phyloP scores from a whole-genome alignment of 1,140 invertebrate genomes.

The Bombus consobrinus region DNA sequence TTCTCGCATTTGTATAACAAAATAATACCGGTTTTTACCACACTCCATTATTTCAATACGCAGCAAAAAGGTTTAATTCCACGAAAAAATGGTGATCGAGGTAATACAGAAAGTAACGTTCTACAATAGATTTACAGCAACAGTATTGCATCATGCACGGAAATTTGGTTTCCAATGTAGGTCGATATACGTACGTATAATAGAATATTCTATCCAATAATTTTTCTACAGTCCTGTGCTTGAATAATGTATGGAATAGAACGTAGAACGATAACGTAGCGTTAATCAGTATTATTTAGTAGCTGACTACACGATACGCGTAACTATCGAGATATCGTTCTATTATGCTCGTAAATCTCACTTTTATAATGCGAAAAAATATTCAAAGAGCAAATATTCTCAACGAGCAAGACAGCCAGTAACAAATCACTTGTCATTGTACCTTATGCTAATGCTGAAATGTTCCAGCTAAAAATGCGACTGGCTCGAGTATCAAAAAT shows the following conservation, averaged over 20 bases:
- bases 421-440: conserved; percentile 5
- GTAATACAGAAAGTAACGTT: neutral
- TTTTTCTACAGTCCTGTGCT: neutral
- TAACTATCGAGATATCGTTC: neutral
- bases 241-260: neutral
- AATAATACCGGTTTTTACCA: neutral
- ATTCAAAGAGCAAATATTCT: neutral
- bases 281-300: conserved; percentile 11
- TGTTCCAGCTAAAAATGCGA: neutral
- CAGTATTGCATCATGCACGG: neutral
- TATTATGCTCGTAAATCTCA: conserved; percentile 11
- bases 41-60: neutral
- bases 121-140: neutral
- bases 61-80: neutral
- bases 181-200: neutral
- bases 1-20: no score
- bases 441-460: neutral
- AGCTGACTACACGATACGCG: neutral
- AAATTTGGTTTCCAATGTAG: neutral
- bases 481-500: neutral
- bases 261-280: neutral
- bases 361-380: conserved; percentile 13
- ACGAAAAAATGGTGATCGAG: neutral
- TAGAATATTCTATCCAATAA: neutral
- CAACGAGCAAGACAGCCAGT: neutral